Evolutionary conservation across 2,797 vertebrate species (phyloP), one percentile per base, ranked within the genome.

Genomic region (Petrocephalus schoutedeni): DNA sequence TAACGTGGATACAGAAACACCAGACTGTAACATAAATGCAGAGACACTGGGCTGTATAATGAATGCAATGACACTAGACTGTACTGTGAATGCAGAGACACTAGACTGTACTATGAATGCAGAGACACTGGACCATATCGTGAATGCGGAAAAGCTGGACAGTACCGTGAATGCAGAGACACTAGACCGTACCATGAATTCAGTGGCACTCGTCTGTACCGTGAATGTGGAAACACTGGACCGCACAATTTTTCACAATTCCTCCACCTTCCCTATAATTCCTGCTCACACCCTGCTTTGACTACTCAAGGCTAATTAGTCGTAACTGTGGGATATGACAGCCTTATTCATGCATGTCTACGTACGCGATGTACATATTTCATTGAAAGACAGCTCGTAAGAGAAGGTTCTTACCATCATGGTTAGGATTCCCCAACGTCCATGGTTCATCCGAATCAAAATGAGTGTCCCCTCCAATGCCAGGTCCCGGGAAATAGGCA

Each of bases 381-480:
- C 2, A 53, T 49, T 19, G 36, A 83, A 51, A n/a, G 77, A 21
- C 77, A 53, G 45, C 77, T 83, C 19, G 3, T 19, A n/a, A 1
- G 45, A 14, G 19, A 28, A 49, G 19, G 9, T n/a, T 93, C 96
- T 96, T 94, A 99, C 98, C 98, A 91, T 99, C 98, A 90, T 99
- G 98, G 93, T 99, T 98, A 90, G 98, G 97, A 94, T 99, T 99
- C 93, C 98, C 98, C 88, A 99, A 94, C 7, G 98, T 99, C 98
- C 98, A 99, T 3, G 98, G 98, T 89, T 99, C 98, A 89, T 99
- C 98, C 0, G 98, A 99, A 91, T 99, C 98, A 92, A 99, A 99
- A 95, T 99, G 98, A 8, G 98, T 99, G 94, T 99, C 98, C 91
- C 98, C 98, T 51, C 98, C 98, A 88, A 99, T 99, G 91, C 98